These are phyloP conservation scores for Cephus nigrinus DNA, from an alignment of 2,888 invertebrate genomes.

Conservation along the genomic window DNA sequence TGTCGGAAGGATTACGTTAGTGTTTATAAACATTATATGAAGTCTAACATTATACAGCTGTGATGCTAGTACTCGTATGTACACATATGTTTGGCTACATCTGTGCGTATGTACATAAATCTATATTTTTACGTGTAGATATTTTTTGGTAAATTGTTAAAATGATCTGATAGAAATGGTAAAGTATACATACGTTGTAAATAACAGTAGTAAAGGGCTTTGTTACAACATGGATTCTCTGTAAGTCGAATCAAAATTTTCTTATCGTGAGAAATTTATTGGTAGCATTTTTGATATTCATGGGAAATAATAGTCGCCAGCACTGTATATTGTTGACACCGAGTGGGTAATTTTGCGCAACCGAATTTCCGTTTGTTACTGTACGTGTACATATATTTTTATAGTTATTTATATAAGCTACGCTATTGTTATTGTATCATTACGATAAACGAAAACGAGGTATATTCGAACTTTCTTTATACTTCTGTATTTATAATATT, in stretches of 20 bases:
- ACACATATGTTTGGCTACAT: slow-evolving; percentile 22
- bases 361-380: slow-evolving; percentile 35
- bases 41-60: neutral
- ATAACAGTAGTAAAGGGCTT: slow-evolving; percentile 29
- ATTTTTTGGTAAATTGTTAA: slow-evolving; percentile 62
- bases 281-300: slow-evolving; percentile 17
- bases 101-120: slow-evolving; percentile 33
- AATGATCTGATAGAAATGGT: slow-evolving; percentile 25
- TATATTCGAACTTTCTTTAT: slow-evolving; percentile 40
- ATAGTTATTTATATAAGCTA: slow-evolving; percentile 36
- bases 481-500: slow-evolving; percentile 50
- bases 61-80: slow-evolving; percentile 8
- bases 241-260: slow-evolving; percentile 30
- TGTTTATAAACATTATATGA: slow-evolving; percentile 21
- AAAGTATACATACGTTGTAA: slow-evolving; percentile 32
- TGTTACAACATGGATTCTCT: slow-evolving; percentile 22
- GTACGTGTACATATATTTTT: slow-evolving; percentile 39
- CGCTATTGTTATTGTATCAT: slow-evolving; percentile 28
- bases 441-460: slow-evolving; percentile 34
- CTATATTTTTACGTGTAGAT: slow-evolving; percentile 61
- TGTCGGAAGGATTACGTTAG: slow-evolving; percentile 21
- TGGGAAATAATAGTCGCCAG: neutral
- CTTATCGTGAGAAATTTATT: slow-evolving; percentile 19
- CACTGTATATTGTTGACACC: slow-evolving; percentile 15
- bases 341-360: slow-evolving; percentile 28